These are phyloP conservation scores for Semibalanus balanoides DNA, from an alignment of 1,140 invertebrate genomes.

Conservation along the genomic window DNA sequence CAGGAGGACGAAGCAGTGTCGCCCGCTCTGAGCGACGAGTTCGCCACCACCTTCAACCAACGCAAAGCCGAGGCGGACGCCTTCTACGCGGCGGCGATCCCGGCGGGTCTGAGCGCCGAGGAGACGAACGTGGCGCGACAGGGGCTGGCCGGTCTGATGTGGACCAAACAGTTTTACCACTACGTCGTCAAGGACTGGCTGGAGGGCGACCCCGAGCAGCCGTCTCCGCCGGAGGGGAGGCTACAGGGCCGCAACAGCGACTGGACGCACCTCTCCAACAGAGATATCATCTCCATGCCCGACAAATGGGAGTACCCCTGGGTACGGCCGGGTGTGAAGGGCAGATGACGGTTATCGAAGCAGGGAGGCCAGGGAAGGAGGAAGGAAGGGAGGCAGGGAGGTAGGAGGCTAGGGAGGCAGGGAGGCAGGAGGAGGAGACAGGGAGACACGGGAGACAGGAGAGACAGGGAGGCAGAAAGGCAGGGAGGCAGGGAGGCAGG, in stretches of 20 bases:
- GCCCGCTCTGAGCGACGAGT: conserved; percentile 18
- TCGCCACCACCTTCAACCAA: conserved; percentile 25
- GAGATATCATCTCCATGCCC: conserved; percentile 33
- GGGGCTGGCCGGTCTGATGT: conserved; percentile 32
- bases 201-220: conserved; percentile 24
- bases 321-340: too few species aligned
- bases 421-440: too few species aligned
- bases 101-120: conserved; percentile 9
- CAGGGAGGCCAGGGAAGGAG: too few species aligned
- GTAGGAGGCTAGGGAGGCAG: too few species aligned
- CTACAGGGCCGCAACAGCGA: conserved; percentile 25
- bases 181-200: conserved; percentile 31
- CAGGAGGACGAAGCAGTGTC: not conserved
- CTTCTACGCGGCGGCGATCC: conserved; percentile 28
- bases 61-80: conserved; percentile 27
- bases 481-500: too few species aligned
- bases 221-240: conserved; percentile 21
- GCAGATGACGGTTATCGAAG: too few species aligned
- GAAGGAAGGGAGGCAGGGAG: too few species aligned
- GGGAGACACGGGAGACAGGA: too few species aligned
- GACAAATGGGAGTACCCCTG: conserved; percentile 38
- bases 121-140: conserved; percentile 25
- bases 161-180: conserved; percentile 35
- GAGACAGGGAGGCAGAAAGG: too few species aligned
- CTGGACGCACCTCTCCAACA: conserved; percentile 31